Base-by-base conservation (phyloP, 2,888 invertebrate genomes). In the Nyleta sp. region DNA sequence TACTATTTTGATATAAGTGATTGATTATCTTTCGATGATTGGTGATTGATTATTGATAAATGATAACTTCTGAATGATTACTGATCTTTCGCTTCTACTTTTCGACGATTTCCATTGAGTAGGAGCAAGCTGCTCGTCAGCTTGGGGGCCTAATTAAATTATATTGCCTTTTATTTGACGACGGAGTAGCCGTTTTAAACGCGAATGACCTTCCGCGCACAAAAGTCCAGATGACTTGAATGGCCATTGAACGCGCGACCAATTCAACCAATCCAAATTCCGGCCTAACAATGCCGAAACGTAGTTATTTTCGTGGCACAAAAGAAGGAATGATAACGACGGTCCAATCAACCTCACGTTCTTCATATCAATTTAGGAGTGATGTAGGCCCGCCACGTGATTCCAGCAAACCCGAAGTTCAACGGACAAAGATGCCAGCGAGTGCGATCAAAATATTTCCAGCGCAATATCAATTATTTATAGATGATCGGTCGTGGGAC, bases 311-410 rank as follows among this genome's bases (percentile, higher is more conserved):
- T 38, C 52, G 38, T 22, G 52, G 18, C 11, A 65, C 52, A 74
- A 65, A 74, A 53, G 73, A 31, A 52, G 46, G 40, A 59, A 46
- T 60, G 65, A 74, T 67, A 67, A 59, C 74, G 67, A 42, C 60
- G 48, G 44, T 48, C 40, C 65, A 65, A 74, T 67, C 65, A 67
- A 38, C 35, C 48, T 60, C 40, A 67, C 67, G 67, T 67, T 59
- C 57, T 53, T 74, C 53, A 60, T 60, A 67, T 67, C 53, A 74
- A 59, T 74, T 65, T 67, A 53, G 15, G n/a, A 60, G 40, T 67
- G 67, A 74, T 60, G 60, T 65, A 67, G 46, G 17, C 13, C 15
- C 40, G 31, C 57, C 50, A 40, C 64, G 73, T 65, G 65, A 65
- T 73, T 55, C 48, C 20, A 13, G 13, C 15, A 50, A 59, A 64